These are phyloP conservation scores for Eremobia ochroleuca DNA, from an alignment of 2,888 invertebrate species.

Conservation along the genomic window DNA sequence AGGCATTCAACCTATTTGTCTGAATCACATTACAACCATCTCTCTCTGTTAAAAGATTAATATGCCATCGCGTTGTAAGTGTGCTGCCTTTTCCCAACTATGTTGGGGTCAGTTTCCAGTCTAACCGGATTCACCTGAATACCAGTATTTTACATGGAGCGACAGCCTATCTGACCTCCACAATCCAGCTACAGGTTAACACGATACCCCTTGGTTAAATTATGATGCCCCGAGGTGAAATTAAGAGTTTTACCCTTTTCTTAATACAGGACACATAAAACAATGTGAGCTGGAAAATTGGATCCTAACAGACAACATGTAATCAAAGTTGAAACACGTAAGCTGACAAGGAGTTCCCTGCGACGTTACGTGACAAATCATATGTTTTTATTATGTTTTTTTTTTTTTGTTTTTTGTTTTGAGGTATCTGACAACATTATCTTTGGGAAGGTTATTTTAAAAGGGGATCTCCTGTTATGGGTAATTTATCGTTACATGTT, in stretches of 20 bases:
- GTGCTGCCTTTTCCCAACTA: neutral
- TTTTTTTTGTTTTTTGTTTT: slow-evolving; percentile 28
- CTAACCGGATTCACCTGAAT: neutral
- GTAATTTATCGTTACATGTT: slow-evolving; percentile 19
- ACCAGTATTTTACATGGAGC: neutral
- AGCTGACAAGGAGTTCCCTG: slow-evolving; percentile 47
- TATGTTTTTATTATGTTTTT: slow-evolving; percentile 23
- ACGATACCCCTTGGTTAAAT: slow-evolving; percentile 23
- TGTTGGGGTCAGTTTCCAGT: neutral
- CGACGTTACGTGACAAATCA: slow-evolving; percentile 38
- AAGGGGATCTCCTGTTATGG: slow-evolving; percentile 23
- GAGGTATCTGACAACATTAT: slow-evolving; percentile 19
- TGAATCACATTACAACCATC: neutral
- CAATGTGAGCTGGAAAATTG: slow-evolving; percentile 31
- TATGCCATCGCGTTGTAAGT: neutral
- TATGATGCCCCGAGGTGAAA: slow-evolving; percentile 38
- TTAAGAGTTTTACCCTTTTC: slow-evolving; percentile 44
- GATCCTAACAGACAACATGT: slow-evolving; percentile 33
- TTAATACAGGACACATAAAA: slow-evolving; percentile 32
- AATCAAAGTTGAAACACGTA: slow-evolving; percentile 49
- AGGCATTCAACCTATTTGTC: slow-evolving; percentile 8
- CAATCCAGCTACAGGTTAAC: neutral
- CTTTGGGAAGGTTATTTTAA: slow-evolving; percentile 10
- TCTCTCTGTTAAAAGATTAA: neutral
- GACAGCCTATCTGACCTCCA: too few species aligned